These are phyloP conservation scores for Sesamia nonagrioides DNA, from an alignment of 1,140 invertebrate genomes.

Conservation along the genomic window DNA sequence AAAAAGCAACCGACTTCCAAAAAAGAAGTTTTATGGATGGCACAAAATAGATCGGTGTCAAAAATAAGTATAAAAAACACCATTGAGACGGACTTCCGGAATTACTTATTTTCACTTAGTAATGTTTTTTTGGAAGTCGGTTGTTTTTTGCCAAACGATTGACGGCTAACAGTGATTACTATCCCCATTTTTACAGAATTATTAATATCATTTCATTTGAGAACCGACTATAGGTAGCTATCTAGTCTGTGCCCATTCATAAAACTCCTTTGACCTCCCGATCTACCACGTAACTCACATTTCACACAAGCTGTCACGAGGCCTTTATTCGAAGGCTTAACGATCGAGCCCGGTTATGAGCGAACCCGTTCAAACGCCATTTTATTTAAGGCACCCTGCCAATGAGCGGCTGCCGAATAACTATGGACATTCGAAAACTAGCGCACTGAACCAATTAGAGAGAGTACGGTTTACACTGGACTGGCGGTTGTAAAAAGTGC, in stretches of 20 bases:
- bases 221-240: background rate
- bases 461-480: constrained; percentile 24
- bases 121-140: no score
- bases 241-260: background rate
- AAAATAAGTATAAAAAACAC: no score
- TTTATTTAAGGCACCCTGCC: constrained; percentile 71
- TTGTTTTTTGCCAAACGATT: no score
- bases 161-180: no score
- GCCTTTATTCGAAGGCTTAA: constrained; percentile 61
- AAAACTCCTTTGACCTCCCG: background rate
- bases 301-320: constrained; percentile 38
- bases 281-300: constrained; percentile 27
- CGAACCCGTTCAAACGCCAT: constrained; percentile 57
- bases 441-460: constrained; percentile 58
- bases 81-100: no score
- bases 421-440: constrained; percentile 52
- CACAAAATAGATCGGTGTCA: no score
- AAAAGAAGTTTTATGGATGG: no score
- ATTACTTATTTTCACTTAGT: no score
- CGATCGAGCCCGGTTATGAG: constrained; percentile 61
- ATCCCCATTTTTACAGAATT: no score
- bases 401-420: constrained; percentile 54
- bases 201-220: no score
- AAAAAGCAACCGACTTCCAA: no score
- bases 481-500: constrained; percentile 17